Percentiles rank a stretch among this genome's conserved stretches.
Conservation (phyloP, 2,797 vertebrate species). For the Danio jaintianensis region DNA sequence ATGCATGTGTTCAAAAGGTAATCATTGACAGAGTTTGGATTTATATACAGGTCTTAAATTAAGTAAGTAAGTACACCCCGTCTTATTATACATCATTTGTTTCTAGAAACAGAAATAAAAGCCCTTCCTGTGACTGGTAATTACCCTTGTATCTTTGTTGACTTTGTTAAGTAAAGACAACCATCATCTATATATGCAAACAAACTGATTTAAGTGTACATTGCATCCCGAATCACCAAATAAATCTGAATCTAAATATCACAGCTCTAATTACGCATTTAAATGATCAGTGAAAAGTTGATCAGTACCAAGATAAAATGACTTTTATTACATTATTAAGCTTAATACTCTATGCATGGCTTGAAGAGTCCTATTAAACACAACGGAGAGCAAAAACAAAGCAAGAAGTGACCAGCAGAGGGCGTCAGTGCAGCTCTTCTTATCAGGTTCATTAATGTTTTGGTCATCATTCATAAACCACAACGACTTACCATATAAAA, state of each 20-base stretch:
- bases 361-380: conserved; percentile 68
- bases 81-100: not conserved
- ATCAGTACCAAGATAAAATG: conserved; percentile 33
- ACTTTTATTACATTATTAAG: conserved; percentile 69
- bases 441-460: not conserved
- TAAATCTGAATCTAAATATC: not conserved
- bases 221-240: not conserved
- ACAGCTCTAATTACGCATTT: not conserved
- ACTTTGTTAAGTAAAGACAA: not conserved
- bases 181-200: not conserved
- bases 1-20: not conserved
- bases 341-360: conserved; percentile 62
- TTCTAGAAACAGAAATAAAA: not conserved
- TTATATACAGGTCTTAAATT: not conserved
- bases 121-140: not conserved
- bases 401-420: conserved; percentile 35
- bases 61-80: not conserved
- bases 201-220: not conserved
- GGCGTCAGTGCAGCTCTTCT: conserved; percentile 33
- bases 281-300: not conserved
- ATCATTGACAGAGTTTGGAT: not conserved
- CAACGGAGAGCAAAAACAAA: conserved; percentile 50
- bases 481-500: not conserved
- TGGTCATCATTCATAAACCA: not conserved
- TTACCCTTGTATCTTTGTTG: conserved; percentile 4